Percentiles rank a stretch among this genome's conserved stretches.
Conservation (phyloP, 2,113 vertebrate species). For the Heterochromis multidens region DNA sequence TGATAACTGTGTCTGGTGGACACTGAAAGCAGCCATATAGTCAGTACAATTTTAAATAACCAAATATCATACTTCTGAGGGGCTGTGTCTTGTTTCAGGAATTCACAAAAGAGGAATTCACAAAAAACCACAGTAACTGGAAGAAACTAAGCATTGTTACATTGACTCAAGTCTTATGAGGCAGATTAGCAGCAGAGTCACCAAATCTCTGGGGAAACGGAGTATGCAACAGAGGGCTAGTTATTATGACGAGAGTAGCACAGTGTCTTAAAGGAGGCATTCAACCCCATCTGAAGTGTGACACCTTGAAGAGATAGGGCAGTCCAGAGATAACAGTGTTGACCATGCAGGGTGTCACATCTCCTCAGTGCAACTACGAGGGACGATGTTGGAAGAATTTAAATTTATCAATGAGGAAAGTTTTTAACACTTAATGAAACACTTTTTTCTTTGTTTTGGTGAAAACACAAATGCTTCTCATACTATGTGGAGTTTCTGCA, state of each 20-base stretch:
- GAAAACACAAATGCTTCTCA: no score
- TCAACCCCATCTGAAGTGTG: not conserved
- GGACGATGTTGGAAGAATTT: not conserved
- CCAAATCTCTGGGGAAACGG: not conserved
- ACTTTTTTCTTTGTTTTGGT: no score
- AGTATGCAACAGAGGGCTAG: not conserved
- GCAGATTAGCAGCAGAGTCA: slow-evolving; percentile 21
- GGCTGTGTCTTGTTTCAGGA: not conserved
- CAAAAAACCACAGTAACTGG: not conserved
- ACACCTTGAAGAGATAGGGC: slow-evolving; percentile 20
- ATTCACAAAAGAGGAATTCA: not conserved
- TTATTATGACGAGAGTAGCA: slow-evolving; percentile 3
- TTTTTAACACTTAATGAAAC: not conserved
- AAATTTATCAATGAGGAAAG: not conserved
- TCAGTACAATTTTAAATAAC: not conserved
- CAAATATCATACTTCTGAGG: not conserved
- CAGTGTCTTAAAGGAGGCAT: slow-evolving; percentile 2
- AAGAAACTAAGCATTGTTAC: not conserved
- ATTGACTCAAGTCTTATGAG: not conserved
- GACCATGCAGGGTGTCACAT: not conserved
- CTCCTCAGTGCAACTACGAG: not conserved
- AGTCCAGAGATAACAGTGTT: slow-evolving; percentile 22
- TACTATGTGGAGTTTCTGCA: no score
- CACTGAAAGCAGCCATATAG: not conserved
- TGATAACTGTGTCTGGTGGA: not conserved